Percentiles rank a stretch among this genome's conserved stretches.
Evolutionary conservation across 2,888 invertebrate genomes (phyloP).

Genomic region (Leptinotarsa tumamoca): DNA sequence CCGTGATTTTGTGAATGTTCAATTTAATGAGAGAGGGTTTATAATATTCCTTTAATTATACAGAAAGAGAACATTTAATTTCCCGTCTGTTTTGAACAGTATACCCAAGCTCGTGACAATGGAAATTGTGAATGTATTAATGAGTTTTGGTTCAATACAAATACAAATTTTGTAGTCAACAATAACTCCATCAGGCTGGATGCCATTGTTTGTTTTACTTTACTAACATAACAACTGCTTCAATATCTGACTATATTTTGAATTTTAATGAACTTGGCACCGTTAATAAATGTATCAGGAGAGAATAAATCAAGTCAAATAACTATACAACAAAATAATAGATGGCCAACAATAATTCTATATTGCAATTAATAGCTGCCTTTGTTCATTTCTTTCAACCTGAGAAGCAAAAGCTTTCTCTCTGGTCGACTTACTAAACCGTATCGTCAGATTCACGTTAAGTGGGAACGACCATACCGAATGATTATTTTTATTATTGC

Average conservation of each 20-base stretch:
- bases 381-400: background rate
- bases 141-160: too few species aligned
- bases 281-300: too few species aligned
- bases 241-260: too few species aligned
- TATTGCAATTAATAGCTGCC: background rate
- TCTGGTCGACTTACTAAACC: slow-evolving; percentile 16
- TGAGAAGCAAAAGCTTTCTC: slow-evolving; percentile 9
- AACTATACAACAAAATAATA: too few species aligned
- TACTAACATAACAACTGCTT: too few species aligned
- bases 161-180: too few species aligned
- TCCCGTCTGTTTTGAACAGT: background rate
- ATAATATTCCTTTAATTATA: slow-evolving; percentile 10
- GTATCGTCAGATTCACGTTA: background rate
- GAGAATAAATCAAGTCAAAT: too few species aligned
- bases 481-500: slow-evolving; percentile 21
- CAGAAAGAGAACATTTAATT: background rate
- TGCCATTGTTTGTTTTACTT: too few species aligned
- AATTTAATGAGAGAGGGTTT: slow-evolving; percentile 1
- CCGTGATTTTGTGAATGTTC: background rate
- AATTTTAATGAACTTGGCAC: too few species aligned
- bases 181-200: too few species aligned
- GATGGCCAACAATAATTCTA: too few species aligned
- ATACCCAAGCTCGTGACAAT: background rate
- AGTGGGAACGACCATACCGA: slow-evolving; percentile 5
- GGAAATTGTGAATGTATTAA: too few species aligned